Percentiles rank a stretch among this genome's conserved stretches.
Evolutionary conservation across 2,888 invertebrate species (phyloP).

Genomic region (Byasa hedistus): DNA sequence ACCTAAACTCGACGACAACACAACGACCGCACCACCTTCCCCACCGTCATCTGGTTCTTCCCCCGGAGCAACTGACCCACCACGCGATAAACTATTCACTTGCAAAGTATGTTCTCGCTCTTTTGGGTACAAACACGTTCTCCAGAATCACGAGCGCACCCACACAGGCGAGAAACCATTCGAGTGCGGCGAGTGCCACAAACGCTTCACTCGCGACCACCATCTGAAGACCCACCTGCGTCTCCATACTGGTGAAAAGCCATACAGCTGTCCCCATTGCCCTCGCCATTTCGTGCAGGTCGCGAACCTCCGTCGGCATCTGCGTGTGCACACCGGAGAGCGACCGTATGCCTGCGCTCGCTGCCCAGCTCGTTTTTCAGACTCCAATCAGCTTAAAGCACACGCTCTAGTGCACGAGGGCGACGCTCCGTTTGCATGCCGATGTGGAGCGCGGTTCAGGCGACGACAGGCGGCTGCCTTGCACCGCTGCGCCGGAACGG

Average conservation of each 20-base stretch:
- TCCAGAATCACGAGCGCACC: slow-evolving; percentile 96
- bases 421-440: slow-evolving; percentile 92
- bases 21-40: slow-evolving; percentile 58
- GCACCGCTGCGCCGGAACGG: slow-evolving; percentile 85
- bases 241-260: slow-evolving; percentile 95
- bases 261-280: slow-evolving; percentile 94
- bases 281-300: slow-evolving; percentile 96
- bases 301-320: slow-evolving; percentile 92
- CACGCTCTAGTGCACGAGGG: slow-evolving; percentile 94
- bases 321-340: slow-evolving; percentile 95
- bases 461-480: slow-evolving; percentile 92
- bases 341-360: slow-evolving; percentile 92
- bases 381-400: slow-evolving; percentile 94
- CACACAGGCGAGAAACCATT: slow-evolving; percentile 97
- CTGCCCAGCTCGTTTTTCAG: slow-evolving; percentile 92
- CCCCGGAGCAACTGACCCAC: slow-evolving; percentile 72
- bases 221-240: slow-evolving; percentile 96
- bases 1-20: slow-evolving; percentile 67
- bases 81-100: slow-evolving; percentile 91
- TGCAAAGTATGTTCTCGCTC: slow-evolving; percentile 93
- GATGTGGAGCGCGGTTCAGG: slow-evolving; percentile 89
- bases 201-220: slow-evolving; percentile 95
- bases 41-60: slow-evolving; percentile 76
- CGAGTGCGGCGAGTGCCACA: slow-evolving; percentile 94
- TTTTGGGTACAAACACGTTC: slow-evolving; percentile 96